Base-by-base conservation (phyloP, 2,797 vertebrate species). In the Alcedo atthis region DNA sequence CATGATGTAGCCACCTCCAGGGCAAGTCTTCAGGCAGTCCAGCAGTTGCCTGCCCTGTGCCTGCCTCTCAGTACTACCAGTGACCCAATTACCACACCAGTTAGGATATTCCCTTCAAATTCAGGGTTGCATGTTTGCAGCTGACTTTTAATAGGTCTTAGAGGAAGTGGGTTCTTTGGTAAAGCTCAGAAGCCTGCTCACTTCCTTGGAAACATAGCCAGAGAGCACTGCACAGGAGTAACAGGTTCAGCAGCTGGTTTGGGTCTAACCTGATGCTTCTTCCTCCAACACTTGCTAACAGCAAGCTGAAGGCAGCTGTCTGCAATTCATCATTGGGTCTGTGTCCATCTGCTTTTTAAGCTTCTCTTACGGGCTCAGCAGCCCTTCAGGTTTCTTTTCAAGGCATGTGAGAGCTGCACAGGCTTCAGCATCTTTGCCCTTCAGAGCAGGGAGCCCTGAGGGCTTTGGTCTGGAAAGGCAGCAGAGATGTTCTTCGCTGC, bases 171-270 rank as follows among this genome's bases (percentile, higher is more conserved):
- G 9, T 37, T 30, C 13, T 76, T 89, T 45, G n/a, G 3, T 46
- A 28, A 12, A 46, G 30, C 35, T 67, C 0, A 0, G 49, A 66
- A 30, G 2, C 2, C 8, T 8, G 3, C 35, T 82, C 2, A 3
- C 32, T 46, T 91, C 26, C 9, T 0, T 20, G n/a, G 59, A 18
- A 57, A 35, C 59, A 37, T 83, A 20, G 45, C 33, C 54, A 2
- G 2, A 33, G 58, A 83, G n/a, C 20, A 5, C 20, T 74, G 32
- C 3, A 1, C 32, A 45, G 76, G 32, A 86, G 12, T 64, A 87
- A 49, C 48, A 19, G 30, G 51, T 24, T 63, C 19, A 17, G 64
- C 37, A 82, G 43, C 35, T 63, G 26, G 5, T 40, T 77, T 64
- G 32, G 9, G 14, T 76, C 61, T 45, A 30, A 25, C 21, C 80